Evolutionary conservation across 2,113 vertebrate genomes (phyloP).

Genomic region (Microtus montanus): DNA sequence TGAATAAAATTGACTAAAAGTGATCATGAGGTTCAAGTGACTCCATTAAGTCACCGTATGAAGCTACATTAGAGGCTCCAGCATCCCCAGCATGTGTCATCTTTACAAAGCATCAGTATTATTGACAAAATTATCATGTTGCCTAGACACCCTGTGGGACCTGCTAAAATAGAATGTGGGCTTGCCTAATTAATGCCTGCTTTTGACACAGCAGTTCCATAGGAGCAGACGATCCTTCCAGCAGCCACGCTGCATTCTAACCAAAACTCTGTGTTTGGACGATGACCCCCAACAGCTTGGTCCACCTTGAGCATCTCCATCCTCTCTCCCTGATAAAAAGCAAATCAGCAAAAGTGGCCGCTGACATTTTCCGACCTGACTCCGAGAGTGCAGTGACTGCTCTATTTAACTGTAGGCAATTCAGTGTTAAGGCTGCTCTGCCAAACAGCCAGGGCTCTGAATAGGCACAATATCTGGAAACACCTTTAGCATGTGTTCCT

Average conservation of each 20-base stretch:
- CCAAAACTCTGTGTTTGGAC: slow-evolving; percentile 53
- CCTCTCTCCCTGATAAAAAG: neutral
- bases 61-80: neutral
- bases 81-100: neutral
- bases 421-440: slow-evolving; percentile 34
- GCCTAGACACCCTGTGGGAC: neutral
- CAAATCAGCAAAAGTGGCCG: slow-evolving; percentile 7
- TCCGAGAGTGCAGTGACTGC: slow-evolving; percentile 13
- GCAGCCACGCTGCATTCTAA: slow-evolving; percentile 11
- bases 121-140: slow-evolving; percentile 49
- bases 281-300: neutral
- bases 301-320: slow-evolving; percentile 48
- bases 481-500: slow-evolving; percentile 4
- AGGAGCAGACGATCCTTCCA: slow-evolving; percentile 3
- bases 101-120: neutral
- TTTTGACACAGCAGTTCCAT: neutral
- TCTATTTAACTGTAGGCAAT: slow-evolving; percentile 27
- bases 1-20: neutral
- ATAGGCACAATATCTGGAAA: slow-evolving; percentile 15
- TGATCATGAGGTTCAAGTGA: neutral
- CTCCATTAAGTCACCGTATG: neutral
- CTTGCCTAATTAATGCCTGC: slow-evolving; percentile 2
- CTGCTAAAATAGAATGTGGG: neutral
- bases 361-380: slow-evolving; percentile 16
- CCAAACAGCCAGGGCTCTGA: neutral